A percentile compares a stretch with the other conserved stretches of the same genome.
Conservation (phyloP, 2,113 vertebrate species). For the Thomomys bottae region DNA sequence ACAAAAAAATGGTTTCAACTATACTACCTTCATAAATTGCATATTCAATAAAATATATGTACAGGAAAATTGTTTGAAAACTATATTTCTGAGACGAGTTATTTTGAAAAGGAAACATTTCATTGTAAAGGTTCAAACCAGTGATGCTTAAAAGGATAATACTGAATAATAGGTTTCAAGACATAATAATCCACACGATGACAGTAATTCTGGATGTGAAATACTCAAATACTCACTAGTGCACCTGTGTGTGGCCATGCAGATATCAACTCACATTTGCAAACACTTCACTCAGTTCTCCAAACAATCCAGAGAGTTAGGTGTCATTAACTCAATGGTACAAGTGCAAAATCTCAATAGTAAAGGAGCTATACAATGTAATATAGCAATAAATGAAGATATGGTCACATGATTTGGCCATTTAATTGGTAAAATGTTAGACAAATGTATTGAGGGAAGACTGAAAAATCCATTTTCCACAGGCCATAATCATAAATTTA, state of each 20-base stretch:
- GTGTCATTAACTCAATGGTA: not conserved
- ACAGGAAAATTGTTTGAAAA: not conserved
- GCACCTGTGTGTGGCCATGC: not conserved
- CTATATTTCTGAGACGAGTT: not conserved
- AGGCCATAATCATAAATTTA: not conserved
- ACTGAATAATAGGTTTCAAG: constrained; percentile 41
- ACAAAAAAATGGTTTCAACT: not conserved
- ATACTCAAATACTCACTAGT: not conserved
- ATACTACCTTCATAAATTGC: not conserved
- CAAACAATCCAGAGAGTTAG: not conserved
- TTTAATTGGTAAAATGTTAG: constrained; percentile 3
- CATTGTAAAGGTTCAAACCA: constrained; percentile 18
- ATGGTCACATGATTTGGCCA: not conserved
- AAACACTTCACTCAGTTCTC: constrained; percentile 29
- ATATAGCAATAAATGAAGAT: not conserved
- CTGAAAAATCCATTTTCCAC: not conserved
- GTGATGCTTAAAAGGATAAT: constrained; percentile 20
- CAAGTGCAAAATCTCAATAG: not conserved
- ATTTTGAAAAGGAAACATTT: constrained; percentile 48
- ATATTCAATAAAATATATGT: not conserved
- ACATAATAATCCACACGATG: constrained; percentile 32
- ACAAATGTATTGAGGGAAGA: constrained; percentile 21
- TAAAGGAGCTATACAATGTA: not conserved
- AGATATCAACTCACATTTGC: not conserved
- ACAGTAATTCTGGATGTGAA: constrained; percentile 21